phyloP scores from a whole-genome alignment of 2,888 invertebrate genomes.

The Mesorhabditis spiculigera region DNA sequence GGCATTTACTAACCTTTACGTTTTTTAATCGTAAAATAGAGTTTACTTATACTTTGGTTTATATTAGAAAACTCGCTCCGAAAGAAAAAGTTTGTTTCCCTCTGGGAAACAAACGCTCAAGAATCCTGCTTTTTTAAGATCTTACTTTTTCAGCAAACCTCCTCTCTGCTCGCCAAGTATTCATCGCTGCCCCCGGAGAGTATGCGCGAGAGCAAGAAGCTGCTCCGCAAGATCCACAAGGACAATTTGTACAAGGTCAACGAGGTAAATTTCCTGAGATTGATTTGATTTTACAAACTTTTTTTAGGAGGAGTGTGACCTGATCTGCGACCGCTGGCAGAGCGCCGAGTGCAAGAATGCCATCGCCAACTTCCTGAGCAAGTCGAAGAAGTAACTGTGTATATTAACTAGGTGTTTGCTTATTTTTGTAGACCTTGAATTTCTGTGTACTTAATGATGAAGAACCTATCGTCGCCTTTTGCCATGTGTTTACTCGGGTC shows the following conservation, averaged over 20 bases:
- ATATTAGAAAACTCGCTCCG: no score
- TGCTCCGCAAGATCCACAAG: constrained; percentile 68
- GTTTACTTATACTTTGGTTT: no score
- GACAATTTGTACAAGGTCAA: constrained; percentile 62
- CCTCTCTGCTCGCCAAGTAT: constrained; percentile 5
- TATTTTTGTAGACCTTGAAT: no score
- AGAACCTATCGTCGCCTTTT: no score
- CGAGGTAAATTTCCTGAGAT: constrained; percentile 25
- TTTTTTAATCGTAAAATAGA: no score
- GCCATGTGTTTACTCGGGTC: no score
- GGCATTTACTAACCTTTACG: no score
- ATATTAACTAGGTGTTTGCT: no score
- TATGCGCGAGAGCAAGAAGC: constrained; percentile 71
- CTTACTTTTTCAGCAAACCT: background rate
- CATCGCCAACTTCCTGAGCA: constrained; percentile 64
- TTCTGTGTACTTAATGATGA: no score
- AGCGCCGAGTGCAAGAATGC: constrained; percentile 71
- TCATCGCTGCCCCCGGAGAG: constrained; percentile 62
- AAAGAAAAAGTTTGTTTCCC: no score
- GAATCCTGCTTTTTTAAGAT: no score
- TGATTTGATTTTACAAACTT: background rate
- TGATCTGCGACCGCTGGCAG: constrained; percentile 69
- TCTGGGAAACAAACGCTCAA: no score
- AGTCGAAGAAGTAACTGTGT: constrained; percentile 27
- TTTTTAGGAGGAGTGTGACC: constrained; percentile 67